Percentiles rank a stretch among this genome's conserved stretches.
Conservation (phyloP, 2,113 vertebrate genomes). For the Peromyscus leucopus region DNA sequence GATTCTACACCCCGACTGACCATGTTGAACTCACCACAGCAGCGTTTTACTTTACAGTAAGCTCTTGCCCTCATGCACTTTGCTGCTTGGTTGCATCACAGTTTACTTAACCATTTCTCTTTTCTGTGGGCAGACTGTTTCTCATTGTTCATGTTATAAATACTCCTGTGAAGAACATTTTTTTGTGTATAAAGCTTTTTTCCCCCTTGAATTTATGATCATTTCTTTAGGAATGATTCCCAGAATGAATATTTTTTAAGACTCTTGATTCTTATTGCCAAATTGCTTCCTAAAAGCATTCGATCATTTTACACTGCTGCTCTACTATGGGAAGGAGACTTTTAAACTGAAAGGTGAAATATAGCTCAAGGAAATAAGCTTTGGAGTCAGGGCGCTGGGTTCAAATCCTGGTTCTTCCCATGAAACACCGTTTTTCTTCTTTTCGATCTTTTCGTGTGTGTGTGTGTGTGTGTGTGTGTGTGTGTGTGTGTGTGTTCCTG, state of each 20-base stretch:
- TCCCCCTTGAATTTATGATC: slow-evolving; percentile 71
- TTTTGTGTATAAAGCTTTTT: not conserved
- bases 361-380: not conserved
- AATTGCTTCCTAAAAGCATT: slow-evolving; percentile 77
- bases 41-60: not conserved
- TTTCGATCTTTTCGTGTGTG: not conserved
- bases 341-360: slow-evolving; percentile 67
- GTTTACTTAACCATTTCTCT: slow-evolving; percentile 49
- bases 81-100: not conserved
- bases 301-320: slow-evolving; percentile 54
- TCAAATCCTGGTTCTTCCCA: slow-evolving; percentile 28
- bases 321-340: not conserved
- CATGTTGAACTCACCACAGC: too few species aligned
- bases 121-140: not conserved
- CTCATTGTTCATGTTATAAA: slow-evolving; percentile 41
- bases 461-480: not conserved
- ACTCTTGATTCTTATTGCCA: slow-evolving; percentile 78
- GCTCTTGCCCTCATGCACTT: not conserved
- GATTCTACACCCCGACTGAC: not conserved
- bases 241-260: slow-evolving; percentile 77
- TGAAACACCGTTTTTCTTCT: not conserved
- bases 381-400: not conserved
- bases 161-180: slow-evolving; percentile 48
- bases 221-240: slow-evolving; percentile 78
- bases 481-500: not conserved